Evolutionary conservation across 2,113 vertebrate species (phyloP), one percentile per base, ranked within the genome.

Genomic region (Neolamprologus ventralis): DNA sequence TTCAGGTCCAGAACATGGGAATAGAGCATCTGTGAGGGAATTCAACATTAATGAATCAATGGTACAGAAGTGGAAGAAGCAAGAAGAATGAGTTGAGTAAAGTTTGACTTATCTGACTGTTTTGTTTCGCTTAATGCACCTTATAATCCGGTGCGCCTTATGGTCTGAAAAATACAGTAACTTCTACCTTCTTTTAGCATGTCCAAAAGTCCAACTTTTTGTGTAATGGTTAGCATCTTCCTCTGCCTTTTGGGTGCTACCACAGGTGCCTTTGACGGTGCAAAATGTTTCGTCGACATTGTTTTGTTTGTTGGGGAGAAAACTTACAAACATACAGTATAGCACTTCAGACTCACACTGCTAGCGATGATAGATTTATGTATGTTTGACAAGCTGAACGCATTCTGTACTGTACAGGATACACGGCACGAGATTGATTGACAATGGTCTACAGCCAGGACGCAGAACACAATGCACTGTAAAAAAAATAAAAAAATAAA

Each of bases 21-120:
- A 55, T 55, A 1, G 21, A 55, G 54, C 4, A 55, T 0, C 54
- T 26, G 21, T 0, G 7, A 55, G 7, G 11, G 21, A 55, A 26
- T 55, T 55, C 54, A 26, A 5, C 21, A 55, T 55, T 55, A 55
- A 55, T 23, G 21, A 26, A 23, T 55, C 53, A 55, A 55, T 55
- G 11, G 6, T 55, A 55, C 53, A 2, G 21, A 23, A 55, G 53
- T 2, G 2, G 53, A 13, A 0, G 53, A 55, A 23, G 53, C 21
- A 55, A 55, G 21, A 55, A 1, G 6, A 55, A 55, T 13, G 53
- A 23, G 53, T 23, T 55, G 53, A 55, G 11, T 55, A 13, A 23
- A 13, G 53, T 55, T 23, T 23, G 53, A 23, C 21, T 55, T 13
- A 55, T 23, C 11, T 54, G 51, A 54, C n/a, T 23, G 11, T 55